Evolutionary conservation across 2,113 vertebrate genomes (phyloP).

Genomic region (Blennius ocellaris): DNA sequence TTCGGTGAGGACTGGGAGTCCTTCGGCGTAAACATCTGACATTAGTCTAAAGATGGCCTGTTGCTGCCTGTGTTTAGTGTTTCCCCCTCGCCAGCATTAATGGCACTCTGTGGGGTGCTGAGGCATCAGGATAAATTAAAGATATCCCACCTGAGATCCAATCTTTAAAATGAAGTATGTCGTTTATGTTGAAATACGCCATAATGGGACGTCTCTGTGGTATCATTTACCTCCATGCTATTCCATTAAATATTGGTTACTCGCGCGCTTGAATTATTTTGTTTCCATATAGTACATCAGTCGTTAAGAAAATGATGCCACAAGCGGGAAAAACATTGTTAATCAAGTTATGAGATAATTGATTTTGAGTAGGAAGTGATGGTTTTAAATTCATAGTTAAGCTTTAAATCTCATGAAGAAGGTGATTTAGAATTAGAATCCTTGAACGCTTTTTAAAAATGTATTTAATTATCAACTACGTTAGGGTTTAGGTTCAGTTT

Average conservation of each 20-base stretch:
- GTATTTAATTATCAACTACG: too few species aligned
- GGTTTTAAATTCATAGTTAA: too few species aligned
- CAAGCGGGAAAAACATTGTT: too few species aligned
- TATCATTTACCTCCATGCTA: not conserved
- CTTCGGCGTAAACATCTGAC: conserved; percentile 29
- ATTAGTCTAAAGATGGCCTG: conserved; percentile 29
- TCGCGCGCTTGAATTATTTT: not conserved
- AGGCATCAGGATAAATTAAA: not conserved
- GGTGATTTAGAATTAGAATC: too few species aligned
- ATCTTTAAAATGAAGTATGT: not conserved
- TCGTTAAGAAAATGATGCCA: too few species aligned
- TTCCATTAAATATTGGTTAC: not conserved
- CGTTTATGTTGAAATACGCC: not conserved
- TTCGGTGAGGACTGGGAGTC: not conserved
- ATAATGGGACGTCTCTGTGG: not conserved
- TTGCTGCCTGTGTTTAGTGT: not conserved
- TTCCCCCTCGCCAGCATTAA: conserved; percentile 6
- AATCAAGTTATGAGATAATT: too few species aligned
- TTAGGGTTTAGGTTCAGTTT: too few species aligned
- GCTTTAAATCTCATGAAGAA: too few species aligned
- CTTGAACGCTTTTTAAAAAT: too few species aligned
- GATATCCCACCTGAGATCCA: not conserved
- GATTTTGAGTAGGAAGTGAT: too few species aligned
- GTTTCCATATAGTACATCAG: not conserved
- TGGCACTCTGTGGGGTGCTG: not conserved